These are phyloP conservation scores for Mercenaria mercenaria DNA, from an alignment of 1,140 invertebrate genomes.

Conservation along the genomic window DNA sequence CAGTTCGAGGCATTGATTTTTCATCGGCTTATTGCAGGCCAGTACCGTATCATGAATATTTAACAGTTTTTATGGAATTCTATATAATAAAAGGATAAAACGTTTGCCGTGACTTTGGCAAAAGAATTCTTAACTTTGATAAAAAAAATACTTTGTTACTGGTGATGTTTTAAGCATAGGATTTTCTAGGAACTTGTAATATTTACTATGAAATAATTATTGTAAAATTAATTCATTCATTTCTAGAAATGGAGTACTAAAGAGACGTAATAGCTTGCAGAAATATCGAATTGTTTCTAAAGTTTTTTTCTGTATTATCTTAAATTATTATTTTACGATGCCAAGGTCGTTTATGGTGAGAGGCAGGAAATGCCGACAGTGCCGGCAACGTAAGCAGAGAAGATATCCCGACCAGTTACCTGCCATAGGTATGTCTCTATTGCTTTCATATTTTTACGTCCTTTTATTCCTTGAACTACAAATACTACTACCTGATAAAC, in stretches of 20 bases:
- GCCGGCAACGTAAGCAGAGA: not conserved
- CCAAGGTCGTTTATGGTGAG: constrained; percentile 42
- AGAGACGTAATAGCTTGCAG: too few relatives aligned
- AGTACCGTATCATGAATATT: constrained; percentile 33
- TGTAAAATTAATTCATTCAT: too few relatives aligned
- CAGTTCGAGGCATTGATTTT: constrained; percentile 34
- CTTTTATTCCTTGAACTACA: too few relatives aligned
- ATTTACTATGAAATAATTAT: too few relatives aligned
- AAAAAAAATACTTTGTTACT: not conserved
- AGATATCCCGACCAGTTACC: not conserved
- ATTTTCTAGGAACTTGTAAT: too few relatives aligned
- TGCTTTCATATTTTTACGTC: too few relatives aligned
- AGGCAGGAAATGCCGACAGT: not conserved
- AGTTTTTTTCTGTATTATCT: too few relatives aligned
- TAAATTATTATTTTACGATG: too few relatives aligned
- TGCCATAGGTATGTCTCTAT: not conserved
- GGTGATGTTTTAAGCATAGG: not conserved
- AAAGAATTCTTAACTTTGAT: not conserved
- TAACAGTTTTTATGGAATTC: constrained; percentile 44
- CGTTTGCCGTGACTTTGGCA: not conserved
- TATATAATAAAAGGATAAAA: constrained; percentile 14
- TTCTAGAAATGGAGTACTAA: too few relatives aligned
- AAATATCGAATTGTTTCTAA: too few relatives aligned
- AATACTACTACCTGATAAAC: too few relatives aligned
- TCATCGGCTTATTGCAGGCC: not conserved